These are phyloP conservation scores for Volucella inanis DNA, from an alignment of 2,888 invertebrate genomes.

Conservation along the genomic window DNA sequence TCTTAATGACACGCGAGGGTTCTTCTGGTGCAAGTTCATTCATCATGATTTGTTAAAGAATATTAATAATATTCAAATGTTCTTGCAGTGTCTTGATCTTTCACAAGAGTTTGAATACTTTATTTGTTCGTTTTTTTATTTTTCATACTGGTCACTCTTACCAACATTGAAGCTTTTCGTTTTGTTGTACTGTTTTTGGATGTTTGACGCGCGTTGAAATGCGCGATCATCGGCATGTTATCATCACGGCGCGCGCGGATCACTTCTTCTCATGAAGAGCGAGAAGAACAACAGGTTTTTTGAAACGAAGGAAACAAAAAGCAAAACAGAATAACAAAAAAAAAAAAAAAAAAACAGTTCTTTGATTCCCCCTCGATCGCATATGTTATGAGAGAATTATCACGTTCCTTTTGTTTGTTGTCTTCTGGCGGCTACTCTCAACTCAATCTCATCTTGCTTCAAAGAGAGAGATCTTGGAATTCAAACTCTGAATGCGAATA, in stretches of 20 bases:
- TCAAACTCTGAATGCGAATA: background rate
- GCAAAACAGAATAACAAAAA: slow-evolving; percentile 44
- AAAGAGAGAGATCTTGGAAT: slow-evolving; percentile 1
- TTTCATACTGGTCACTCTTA: too few species aligned
- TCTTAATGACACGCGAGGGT: too few species aligned
- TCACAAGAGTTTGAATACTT: too few species aligned
- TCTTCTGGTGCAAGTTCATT: too few species aligned
- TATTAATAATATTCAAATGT: too few species aligned
- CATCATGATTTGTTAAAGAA: too few species aligned
- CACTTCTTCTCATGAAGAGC: slow-evolving; percentile 4
- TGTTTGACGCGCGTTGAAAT: slow-evolving; percentile 2
- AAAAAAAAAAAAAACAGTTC: slow-evolving; percentile 2
- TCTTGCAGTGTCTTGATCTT: too few species aligned
- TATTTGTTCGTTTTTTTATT: too few species aligned
- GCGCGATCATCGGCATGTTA: background rate
- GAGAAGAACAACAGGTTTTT: slow-evolving; percentile 20
- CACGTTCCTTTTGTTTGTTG: slow-evolving; percentile 8
- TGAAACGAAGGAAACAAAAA: slow-evolving; percentile 2
- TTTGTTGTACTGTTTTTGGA: too few species aligned
- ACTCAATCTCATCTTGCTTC: slow-evolving; percentile 6
- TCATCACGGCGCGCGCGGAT: background rate
- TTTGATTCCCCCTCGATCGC: slow-evolving; percentile 42
- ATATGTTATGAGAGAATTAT: slow-evolving; percentile 36
- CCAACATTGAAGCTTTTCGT: too few species aligned
- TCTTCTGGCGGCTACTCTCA: background rate